Conservation (phyloP, 1,140 invertebrate genomes). For the Notospermus geniculatus region DNA sequence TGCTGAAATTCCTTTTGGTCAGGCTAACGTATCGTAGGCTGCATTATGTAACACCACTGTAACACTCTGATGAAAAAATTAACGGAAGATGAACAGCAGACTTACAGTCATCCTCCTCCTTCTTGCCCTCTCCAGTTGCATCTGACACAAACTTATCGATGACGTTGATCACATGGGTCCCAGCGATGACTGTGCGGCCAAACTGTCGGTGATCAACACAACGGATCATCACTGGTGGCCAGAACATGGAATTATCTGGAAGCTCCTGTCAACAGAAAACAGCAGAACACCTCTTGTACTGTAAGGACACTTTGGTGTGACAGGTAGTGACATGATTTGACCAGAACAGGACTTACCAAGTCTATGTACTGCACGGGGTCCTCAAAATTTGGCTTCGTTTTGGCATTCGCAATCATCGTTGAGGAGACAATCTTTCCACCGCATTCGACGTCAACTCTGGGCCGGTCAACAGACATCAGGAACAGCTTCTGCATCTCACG, state of each 20-base stretch:
- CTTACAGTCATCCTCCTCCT: no score
- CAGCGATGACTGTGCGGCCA: conserved; percentile 76
- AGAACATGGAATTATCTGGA: conserved; percentile 75
- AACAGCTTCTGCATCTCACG: conserved; percentile 76
- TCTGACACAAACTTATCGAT: conserved; percentile 4
- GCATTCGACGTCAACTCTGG: conserved; percentile 82
- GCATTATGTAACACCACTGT: no score
- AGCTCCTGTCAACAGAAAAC: conserved; percentile 56
- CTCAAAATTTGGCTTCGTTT: conserved; percentile 79
- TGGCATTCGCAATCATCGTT: conserved; percentile 75
- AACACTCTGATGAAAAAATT: no score
- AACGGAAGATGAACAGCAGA: no score
- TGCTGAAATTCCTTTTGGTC: no score
- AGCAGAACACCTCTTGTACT: no score
- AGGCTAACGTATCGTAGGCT: no score
- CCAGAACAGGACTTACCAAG: conserved; percentile 58
- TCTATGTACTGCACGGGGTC: conserved; percentile 77
- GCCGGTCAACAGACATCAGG: conserved; percentile 74
- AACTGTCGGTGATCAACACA: conserved; percentile 81
- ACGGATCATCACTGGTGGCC: conserved; percentile 77
- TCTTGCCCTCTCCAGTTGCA: background rate
- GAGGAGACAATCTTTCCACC: conserved; percentile 77
- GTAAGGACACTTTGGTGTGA: no score
- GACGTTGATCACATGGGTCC: conserved; percentile 71
- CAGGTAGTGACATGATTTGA: no score